Percentiles rank a stretch among this genome's conserved stretches.
These are phyloP conservation scores for Caenorhabditis elegans DNA, from an alignment of 1,140 invertebrate genomes.

Conservation along the genomic window WBcel235 BX284602.5:5440501-5441000, in stretches of 20 bases:
- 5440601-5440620: neutral
- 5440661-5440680: neutral
- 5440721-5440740: neutral
- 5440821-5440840: conserved; percentile 34
- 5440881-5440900: neutral
- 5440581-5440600: neutral
- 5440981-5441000: neutral
- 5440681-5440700: neutral
- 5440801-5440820: conserved; percentile 60
- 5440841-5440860: conserved; percentile 58
- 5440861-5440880: neutral
- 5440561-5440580: no score
- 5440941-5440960: conserved; percentile 39
- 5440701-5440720: no score
- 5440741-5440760: neutral
- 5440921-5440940: conserved; percentile 7
- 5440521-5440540: neutral
- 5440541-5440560: no score
- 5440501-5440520: conserved; percentile 55
- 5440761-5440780: neutral
- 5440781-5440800: conserved; percentile 37
- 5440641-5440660: neutral
- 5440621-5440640: no score
- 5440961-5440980: conserved; percentile 6
- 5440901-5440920: conserved; percentile 1